Conservation (phyloP, 2,797 vertebrate genomes). For the Clarias fuscus region DNA sequence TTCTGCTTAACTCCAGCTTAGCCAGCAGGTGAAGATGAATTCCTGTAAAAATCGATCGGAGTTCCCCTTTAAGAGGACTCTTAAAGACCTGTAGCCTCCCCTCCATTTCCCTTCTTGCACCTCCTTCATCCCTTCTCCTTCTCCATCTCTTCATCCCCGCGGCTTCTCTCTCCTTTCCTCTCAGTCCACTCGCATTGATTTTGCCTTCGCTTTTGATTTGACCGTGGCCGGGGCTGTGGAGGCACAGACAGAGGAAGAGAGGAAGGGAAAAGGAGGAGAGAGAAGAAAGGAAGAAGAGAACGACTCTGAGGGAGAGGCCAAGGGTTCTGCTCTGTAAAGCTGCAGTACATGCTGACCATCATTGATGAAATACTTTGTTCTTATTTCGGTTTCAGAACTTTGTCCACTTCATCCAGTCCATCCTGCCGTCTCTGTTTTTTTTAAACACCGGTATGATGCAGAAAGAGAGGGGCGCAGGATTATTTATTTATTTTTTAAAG, state of each 20-base stretch:
- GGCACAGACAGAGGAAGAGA: neutral
- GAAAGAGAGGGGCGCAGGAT: neutral
- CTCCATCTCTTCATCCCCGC: conserved; percentile 10
- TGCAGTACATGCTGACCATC: conserved; percentile 12
- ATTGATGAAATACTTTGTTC: neutral
- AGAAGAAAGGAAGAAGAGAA: neutral
- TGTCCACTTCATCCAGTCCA: neutral
- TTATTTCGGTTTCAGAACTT: neutral
- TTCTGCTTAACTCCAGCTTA: neutral
- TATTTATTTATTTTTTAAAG: neutral
- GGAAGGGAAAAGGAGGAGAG: neutral
- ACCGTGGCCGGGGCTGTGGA: conserved; percentile 56
- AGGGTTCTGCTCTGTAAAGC: neutral
- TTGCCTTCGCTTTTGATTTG: conserved; percentile 76
- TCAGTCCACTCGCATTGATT: conserved; percentile 71
- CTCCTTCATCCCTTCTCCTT: neutral
- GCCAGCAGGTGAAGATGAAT: conserved; percentile 18
- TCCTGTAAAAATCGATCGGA: neutral
- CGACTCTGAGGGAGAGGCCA: neutral
- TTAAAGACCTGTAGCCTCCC: conserved; percentile 14
- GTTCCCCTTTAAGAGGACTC: neutral
- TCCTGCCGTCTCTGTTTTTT: neutral
- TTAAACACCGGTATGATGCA: neutral
- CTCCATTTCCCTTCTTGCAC: neutral
- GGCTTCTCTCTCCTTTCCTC: conserved; percentile 54